A percentile compares a stretch with the other conserved stretches of the same genome.
phyloP scores from a whole-genome alignment of 1,140 invertebrate genomes.

The Atta colombica region DNA sequence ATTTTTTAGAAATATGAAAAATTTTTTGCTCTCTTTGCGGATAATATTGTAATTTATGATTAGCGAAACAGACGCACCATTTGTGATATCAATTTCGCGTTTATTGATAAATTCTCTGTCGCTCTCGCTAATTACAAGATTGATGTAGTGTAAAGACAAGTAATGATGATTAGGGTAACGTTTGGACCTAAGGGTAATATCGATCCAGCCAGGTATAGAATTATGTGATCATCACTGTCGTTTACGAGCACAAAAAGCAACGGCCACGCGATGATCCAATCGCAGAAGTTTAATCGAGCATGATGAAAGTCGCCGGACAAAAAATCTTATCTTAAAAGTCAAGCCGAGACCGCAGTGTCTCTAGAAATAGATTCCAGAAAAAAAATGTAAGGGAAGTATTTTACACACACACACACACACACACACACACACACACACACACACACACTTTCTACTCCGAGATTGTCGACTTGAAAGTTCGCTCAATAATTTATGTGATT shows the following conservation, averaged over 20 bases:
- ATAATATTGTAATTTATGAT: slow-evolving; percentile 5
- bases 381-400: slow-evolving; percentile 1
- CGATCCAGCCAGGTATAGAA: slow-evolving; percentile 15
- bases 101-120: not conserved
- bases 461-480: slow-evolving; percentile 9
- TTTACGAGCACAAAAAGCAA: slow-evolving; percentile 25
- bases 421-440: not conserved
- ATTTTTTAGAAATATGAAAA: no score
- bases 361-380: not conserved
- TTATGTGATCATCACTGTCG: slow-evolving; percentile 21
- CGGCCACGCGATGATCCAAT: slow-evolving; percentile 39
- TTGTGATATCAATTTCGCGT: slow-evolving; percentile 11
- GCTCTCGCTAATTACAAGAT: slow-evolving; percentile 7
- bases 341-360: slow-evolving; percentile 7
- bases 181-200: not conserved
- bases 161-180: not conserved
- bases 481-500: not conserved
- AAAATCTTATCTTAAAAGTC: slow-evolving; percentile 38
- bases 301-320: slow-evolving; percentile 20
- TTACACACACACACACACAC: not conserved
- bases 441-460: not conserved
- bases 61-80: not conserved
- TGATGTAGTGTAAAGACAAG: slow-evolving; percentile 47
- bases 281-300: slow-evolving; percentile 47
- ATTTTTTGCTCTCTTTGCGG: no score